Evolutionary conservation across 2,888 invertebrate genomes (phyloP).

Genomic region (Crioceris asparagi): DNA sequence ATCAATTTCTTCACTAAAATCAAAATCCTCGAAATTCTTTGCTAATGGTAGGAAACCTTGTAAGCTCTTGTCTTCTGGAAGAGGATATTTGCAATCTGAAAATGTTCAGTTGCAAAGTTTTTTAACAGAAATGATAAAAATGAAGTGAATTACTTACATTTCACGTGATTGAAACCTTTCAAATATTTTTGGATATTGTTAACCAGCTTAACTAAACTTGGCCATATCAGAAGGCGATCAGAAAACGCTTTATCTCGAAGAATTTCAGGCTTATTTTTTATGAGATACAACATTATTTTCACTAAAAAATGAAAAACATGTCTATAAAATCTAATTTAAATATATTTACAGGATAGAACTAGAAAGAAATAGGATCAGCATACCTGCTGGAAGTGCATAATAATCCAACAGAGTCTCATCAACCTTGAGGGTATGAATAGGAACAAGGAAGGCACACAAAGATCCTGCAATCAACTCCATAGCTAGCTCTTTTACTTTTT

Average conservation of each 20-base stretch:
- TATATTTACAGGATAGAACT: background rate
- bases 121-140: background rate
- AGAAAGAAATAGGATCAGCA: no score
- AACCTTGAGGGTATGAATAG: constrained; percentile 57
- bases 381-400: constrained; percentile 59
- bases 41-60: constrained; percentile 69
- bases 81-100: constrained; percentile 52
- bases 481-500: constrained; percentile 46
- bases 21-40: constrained; percentile 45
- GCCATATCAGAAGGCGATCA: constrained; percentile 62
- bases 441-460: constrained; percentile 57
- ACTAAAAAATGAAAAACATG: constrained; percentile 40
- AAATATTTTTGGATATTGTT: constrained; percentile 49
- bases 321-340: constrained; percentile 2
- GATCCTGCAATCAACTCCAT: constrained; percentile 54
- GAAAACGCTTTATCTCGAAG: constrained; percentile 45
- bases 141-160: constrained; percentile 40
- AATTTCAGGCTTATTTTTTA: constrained; percentile 44
- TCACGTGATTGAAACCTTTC: constrained; percentile 41
- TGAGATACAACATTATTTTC: constrained; percentile 67
- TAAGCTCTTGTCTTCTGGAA: constrained; percentile 70
- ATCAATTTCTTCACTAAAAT: constrained; percentile 40
- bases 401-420: constrained; percentile 50
- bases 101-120: constrained; percentile 9
- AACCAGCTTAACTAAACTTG: constrained; percentile 63